These are phyloP conservation scores for Paradoxurus hermaphroditus DNA, from an alignment of 2,113 vertebrate species.

Conservation along the genomic window DNA sequence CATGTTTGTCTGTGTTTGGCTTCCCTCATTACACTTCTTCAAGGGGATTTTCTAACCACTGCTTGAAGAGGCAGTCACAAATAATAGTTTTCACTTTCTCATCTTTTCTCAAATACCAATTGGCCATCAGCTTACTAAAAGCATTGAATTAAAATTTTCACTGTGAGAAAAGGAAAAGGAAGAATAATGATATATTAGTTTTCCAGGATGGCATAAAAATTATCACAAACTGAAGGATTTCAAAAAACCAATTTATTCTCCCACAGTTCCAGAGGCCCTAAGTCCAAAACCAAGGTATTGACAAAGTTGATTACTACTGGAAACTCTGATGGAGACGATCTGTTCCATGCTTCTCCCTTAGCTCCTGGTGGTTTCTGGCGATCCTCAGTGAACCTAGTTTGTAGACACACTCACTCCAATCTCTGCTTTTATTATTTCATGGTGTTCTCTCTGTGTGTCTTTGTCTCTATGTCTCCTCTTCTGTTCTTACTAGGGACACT, in stretches of 20 bases:
- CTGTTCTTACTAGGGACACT: not conserved
- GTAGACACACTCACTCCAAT: not conserved
- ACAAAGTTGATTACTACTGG: not conserved
- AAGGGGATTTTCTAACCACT: not conserved
- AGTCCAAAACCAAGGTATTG: not conserved
- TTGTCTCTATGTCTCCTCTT: not conserved
- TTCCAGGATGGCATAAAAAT: not conserved
- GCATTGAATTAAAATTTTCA: not conserved
- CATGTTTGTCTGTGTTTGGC: not conserved
- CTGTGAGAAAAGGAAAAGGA: not conserved
- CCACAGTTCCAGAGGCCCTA: not conserved
- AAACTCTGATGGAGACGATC: not conserved
- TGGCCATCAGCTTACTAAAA: not conserved
- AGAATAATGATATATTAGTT: not conserved
- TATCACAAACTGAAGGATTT: not conserved
- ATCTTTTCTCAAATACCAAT: not conserved
- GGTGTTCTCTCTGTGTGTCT: not conserved
- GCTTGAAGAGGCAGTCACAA: not conserved
- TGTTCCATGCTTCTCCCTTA: not conserved
- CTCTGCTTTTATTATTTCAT: not conserved
- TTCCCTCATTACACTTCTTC: not conserved
- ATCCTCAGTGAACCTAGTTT: not conserved
- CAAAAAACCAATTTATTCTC: not conserved
- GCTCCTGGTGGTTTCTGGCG: not conserved
- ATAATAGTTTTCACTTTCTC: not conserved